Evolutionary conservation across 2,113 vertebrate species (phyloP).

Genomic region (Hyaena hyaena): DNA sequence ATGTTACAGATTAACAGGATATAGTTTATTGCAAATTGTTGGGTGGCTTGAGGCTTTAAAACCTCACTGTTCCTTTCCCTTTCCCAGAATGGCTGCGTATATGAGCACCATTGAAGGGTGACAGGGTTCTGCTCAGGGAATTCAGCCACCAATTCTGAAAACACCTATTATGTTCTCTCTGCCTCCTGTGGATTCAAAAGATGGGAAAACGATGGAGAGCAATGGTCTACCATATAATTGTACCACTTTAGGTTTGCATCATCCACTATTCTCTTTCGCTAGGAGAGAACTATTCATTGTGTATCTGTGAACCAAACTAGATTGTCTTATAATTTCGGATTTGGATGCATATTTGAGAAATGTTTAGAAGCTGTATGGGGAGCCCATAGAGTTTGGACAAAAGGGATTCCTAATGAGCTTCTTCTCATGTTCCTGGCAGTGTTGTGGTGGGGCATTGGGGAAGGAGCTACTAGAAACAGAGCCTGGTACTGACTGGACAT

Average conservation of each 20-base stretch:
- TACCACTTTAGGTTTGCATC: background rate
- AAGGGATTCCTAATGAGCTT: background rate
- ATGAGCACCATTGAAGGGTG: background rate
- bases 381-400: background rate
- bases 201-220: background rate
- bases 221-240: too few relatives aligned
- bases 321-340: background rate
- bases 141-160: background rate
- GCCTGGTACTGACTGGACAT: background rate
- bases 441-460: accelerated
- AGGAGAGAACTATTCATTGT: background rate
- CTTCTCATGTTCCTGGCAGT: background rate
- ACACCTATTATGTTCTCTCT: background rate
- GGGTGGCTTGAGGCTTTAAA: background rate
- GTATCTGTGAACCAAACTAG: background rate
- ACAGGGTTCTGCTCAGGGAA: background rate
- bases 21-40: background rate
- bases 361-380: background rate
- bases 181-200: background rate
- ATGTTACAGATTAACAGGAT: background rate
- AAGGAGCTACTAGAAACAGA: background rate
- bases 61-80: background rate
- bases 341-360: background rate
- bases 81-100: background rate
- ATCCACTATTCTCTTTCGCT: background rate